Conservation (phyloP, 2,113 vertebrate species). For the Columbina picui region DNA sequence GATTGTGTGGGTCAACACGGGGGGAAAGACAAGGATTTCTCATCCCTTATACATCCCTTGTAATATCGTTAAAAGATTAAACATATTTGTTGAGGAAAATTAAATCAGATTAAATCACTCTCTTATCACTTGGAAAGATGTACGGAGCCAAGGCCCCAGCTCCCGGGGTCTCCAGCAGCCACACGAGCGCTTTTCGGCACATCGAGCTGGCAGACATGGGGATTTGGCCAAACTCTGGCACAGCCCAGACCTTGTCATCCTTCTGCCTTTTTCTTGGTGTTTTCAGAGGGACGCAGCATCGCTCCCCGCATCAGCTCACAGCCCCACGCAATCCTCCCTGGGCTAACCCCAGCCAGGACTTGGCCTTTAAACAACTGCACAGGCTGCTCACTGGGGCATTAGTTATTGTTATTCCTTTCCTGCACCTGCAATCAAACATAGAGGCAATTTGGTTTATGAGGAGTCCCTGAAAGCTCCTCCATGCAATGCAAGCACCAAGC, state of each 20-base stretch:
- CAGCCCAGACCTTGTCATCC: background rate
- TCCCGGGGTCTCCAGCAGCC: background rate
- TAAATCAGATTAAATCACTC: background rate
- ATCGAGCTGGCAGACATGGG: background rate
- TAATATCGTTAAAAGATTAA: conserved; percentile 33
- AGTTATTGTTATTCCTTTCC: background rate
- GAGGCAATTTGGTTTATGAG: background rate
- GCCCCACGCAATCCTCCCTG: background rate
- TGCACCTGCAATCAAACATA: background rate
- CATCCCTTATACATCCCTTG: background rate
- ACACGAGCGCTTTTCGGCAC: background rate
- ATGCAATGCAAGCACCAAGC: background rate
- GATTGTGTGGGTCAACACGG: background rate
- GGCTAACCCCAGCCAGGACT: background rate
- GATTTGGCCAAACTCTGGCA: background rate
- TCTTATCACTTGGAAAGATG: conserved; percentile 1
- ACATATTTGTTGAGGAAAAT: background rate
- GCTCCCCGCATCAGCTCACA: rapidly evolving
- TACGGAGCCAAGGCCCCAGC: background rate
- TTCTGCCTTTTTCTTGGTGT: background rate
- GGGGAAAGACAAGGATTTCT: background rate
- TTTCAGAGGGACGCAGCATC: background rate
- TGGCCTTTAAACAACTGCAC: background rate
- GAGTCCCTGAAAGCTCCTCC: background rate
- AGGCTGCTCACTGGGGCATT: background rate